Evolutionary conservation across 2,888 invertebrate species (phyloP), one percentile per base, ranked within the genome.

Genomic region (Sarcophaga carnaria): DNA sequence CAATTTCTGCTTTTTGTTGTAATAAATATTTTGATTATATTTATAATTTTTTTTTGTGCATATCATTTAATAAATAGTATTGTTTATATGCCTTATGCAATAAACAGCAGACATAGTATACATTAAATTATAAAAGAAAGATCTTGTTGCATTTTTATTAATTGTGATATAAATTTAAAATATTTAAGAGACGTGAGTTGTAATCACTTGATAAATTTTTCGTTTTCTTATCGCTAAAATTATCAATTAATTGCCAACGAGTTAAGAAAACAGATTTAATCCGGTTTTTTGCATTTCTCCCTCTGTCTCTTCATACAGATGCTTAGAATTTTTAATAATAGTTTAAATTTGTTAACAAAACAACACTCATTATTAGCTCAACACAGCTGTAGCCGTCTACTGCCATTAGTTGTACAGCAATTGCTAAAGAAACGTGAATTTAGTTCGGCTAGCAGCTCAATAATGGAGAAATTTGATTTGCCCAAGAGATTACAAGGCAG

Each of bases 401-500:
- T 37, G 37, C 37, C 37, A 37, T 10, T 74, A 63, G 77, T 76
- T 77, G 17, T 47, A 45, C 37, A 85, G 59, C 75, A 79, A 4
- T 74, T 59, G 12, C 45, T 80, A 20, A 17, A 5, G 17, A 76
- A 81, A 64, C 84, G 87, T 69, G 81, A 60, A 27, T 86, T 45
- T 60, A 87, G 60, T 47, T 27, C 62, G n/a, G n/a, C 59, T 12
- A 67, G 49, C 10, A 67, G n/a, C 10, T n/a, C 22, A 22, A 27
- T 25, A 66, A 93, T 93, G 93, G 91, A 93, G 0, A 93, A 92
- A 88, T 93, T 93, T 85, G 90, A 91, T 81, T 90, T 93, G 25
- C 93, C 93, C 0, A 91, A 92, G 76, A 90, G 94, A 22, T 89
- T 93, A 72, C 92, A 93, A 86, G 94, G 93, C 72, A 93, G 93